Percentiles rank a stretch among this genome's conserved stretches.
phyloP scores from a whole-genome alignment of 1,140 invertebrate genomes.

The Chelonus insularis region DNA sequence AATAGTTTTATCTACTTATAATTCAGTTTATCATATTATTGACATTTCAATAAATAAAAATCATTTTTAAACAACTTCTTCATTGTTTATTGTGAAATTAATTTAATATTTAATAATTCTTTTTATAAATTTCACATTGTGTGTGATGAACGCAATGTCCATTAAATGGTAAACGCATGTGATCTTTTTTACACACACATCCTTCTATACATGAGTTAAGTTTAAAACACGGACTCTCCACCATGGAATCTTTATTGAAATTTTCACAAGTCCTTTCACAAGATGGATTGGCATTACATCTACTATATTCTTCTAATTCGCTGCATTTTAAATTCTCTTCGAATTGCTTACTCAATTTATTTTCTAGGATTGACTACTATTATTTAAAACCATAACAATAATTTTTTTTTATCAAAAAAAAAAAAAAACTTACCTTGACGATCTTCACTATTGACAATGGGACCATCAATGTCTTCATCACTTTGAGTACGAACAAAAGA shows the following conservation, averaged over 20 bases:
- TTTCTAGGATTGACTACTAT: too few relatives aligned
- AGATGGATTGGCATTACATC: conserved; percentile 26
- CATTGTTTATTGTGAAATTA: too few relatives aligned
- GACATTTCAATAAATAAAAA: too few relatives aligned
- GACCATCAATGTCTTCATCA: background rate
- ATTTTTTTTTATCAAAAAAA: background rate
- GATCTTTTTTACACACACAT: conserved; percentile 19
- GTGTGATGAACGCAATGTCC: conserved; percentile 23
- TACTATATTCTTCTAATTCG: conserved; percentile 24
- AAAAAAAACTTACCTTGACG: background rate
- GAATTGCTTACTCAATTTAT: too few relatives aligned
- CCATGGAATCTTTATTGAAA: background rate
- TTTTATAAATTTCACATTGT: too few relatives aligned
- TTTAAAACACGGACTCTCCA: conserved; percentile 13
- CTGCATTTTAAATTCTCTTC: conserved; percentile 21
- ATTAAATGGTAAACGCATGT: conserved; percentile 17
- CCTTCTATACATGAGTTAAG: conserved; percentile 26
- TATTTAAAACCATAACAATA: too few relatives aligned
- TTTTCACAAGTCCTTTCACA: conserved; percentile 28
- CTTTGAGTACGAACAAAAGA: background rate
- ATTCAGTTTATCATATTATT: too few relatives aligned
- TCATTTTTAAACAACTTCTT: too few relatives aligned
- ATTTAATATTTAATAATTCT: too few relatives aligned
- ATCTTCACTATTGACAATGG: background rate
- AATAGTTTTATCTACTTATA: too few relatives aligned